A percentile compares a stretch with the other conserved stretches of the same genome.
phyloP scores from a whole-genome alignment of 2,113 vertebrate genomes.

The Callipepla squamata region DNA sequence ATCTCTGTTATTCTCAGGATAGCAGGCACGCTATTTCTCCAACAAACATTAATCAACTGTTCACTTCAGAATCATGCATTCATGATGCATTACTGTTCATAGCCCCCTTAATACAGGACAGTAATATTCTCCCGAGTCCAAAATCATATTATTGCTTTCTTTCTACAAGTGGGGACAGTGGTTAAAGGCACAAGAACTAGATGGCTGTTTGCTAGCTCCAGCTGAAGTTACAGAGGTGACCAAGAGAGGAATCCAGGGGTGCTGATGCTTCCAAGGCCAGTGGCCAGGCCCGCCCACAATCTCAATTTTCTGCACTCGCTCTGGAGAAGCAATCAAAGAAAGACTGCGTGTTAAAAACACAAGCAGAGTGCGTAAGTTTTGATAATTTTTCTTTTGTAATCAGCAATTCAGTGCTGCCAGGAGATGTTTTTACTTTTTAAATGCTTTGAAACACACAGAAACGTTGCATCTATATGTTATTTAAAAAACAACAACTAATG shows the following conservation, averaged over 20 bases:
- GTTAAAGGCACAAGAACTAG: neutral
- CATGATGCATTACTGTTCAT: neutral
- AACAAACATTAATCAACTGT: neutral
- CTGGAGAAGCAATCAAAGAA: neutral
- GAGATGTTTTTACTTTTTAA: constrained; percentile 15
- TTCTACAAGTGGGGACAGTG: neutral
- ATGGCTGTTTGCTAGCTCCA: neutral
- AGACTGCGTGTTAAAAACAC: neutral
- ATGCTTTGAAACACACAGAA: neutral
- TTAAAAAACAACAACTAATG: constrained; percentile 29
- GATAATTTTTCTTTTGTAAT: neutral
- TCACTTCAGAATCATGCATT: neutral
- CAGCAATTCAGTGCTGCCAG: neutral
- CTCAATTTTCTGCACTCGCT: neutral
- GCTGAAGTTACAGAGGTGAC: neutral
- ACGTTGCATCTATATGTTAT: constrained; percentile 10
- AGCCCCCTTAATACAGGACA: neutral
- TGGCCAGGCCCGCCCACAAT: neutral
- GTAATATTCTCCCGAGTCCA: neutral
- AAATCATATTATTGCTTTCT: neutral
- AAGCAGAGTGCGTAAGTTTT: neutral
- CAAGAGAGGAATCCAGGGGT: neutral
- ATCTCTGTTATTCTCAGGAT: neutral
- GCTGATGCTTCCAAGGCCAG: neutral
- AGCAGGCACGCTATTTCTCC: neutral